Conservation (phyloP, 2,888 invertebrate genomes). For the Epistrophe grossulariae region DNA sequence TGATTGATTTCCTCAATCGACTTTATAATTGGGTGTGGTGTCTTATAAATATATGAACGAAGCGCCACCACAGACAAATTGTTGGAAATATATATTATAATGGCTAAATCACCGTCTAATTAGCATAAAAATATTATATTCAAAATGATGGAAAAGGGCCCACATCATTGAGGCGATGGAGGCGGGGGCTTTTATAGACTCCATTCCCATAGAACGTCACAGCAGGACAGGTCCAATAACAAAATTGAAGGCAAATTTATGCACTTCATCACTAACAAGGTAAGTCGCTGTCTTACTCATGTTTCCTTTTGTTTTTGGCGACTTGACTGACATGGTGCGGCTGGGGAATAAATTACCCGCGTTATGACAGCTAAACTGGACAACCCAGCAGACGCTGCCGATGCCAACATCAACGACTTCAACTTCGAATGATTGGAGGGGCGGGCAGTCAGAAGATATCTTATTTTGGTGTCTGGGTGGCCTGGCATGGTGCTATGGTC, state of each 20-base stretch:
- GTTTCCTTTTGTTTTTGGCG: conserved; percentile 46
- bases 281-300: conserved; percentile 47
- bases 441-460: conserved; percentile 46
- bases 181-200: conserved; percentile 8
- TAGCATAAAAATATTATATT: conserved; percentile 49
- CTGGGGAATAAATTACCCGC: conserved; percentile 63
- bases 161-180: background rate
- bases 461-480: conserved; percentile 68
- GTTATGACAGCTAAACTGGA: conserved; percentile 61
- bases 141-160: conserved; percentile 42
- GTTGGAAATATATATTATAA: conserved; percentile 22
- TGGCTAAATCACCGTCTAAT: conserved; percentile 51
- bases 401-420: background rate
- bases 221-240: conserved; percentile 40
- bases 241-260: conserved; percentile 66
- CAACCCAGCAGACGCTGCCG: background rate
- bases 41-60: conserved; percentile 14
- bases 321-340: conserved; percentile 37
- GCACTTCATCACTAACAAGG: conserved; percentile 57
- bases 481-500: conserved; percentile 4
- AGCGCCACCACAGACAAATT: conserved; percentile 30
- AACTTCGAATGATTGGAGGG: background rate
- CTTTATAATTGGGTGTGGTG: conserved; percentile 5
- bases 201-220: conserved; percentile 4
- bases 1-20: conserved; percentile 59